These are phyloP conservation scores for Dipodomys merriami DNA, from an alignment of 2,113 vertebrate genomes.

Conservation along the genomic window DNA sequence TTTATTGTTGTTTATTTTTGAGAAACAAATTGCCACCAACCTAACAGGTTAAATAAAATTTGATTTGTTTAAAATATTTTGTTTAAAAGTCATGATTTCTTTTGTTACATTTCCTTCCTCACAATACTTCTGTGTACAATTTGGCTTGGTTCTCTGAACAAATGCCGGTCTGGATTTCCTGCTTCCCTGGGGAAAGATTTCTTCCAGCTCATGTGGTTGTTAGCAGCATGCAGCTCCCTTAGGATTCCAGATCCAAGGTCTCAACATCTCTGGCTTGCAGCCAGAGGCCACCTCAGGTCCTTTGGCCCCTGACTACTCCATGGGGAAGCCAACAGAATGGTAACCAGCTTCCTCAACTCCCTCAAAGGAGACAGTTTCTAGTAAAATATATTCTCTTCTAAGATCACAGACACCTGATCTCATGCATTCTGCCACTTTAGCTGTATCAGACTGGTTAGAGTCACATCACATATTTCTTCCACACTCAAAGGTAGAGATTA, in stretches of 20 bases:
- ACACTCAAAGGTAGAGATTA: background rate
- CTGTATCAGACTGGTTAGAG: background rate
- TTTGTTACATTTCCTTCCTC: no score
- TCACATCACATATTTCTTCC: background rate
- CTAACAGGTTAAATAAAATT: background rate
- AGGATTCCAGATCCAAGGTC: background rate
- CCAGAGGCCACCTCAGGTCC: background rate
- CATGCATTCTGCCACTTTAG: background rate
- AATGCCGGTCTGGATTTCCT: background rate
- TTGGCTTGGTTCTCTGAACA: background rate
- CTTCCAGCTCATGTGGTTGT: rapidly evolving
- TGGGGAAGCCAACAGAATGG: background rate
- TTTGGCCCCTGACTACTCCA: background rate
- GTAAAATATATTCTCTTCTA: background rate
- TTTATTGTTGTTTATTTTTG: background rate
- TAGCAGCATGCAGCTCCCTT: background rate
- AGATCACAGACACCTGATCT: no score
- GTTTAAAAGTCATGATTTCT: no score
- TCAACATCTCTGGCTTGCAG: background rate
- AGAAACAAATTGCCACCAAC: background rate
- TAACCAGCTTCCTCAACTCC: background rate
- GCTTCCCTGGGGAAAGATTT: background rate
- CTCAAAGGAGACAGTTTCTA: background rate
- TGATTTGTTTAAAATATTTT: no score
- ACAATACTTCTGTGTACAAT: background rate